A percentile compares a stretch with the other conserved stretches of the same genome.
phyloP scores from a whole-genome alignment of 2,888 invertebrate genomes.

The Selenia dentaria region DNA sequence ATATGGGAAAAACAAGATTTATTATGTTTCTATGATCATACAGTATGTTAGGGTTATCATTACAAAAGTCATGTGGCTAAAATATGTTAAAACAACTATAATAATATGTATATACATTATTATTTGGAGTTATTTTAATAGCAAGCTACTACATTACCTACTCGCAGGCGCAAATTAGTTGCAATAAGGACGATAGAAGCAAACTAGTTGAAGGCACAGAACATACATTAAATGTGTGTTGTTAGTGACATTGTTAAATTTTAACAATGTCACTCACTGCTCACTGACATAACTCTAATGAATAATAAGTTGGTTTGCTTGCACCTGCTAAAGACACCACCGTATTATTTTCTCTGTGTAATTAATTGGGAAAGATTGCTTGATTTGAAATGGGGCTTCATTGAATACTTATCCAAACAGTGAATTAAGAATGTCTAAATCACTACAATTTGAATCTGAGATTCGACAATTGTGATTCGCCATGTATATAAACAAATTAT shows the following conservation, averaged over 20 bases:
- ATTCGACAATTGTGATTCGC: slow-evolving; percentile 39
- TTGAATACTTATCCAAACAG: slow-evolving; percentile 1
- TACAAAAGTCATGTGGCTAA: slow-evolving; percentile 6
- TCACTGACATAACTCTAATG: slow-evolving; percentile 64
- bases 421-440: background rate
- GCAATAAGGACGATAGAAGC: slow-evolving; percentile 60
- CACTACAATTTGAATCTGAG: slow-evolving; percentile 35
- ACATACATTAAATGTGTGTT: no score
- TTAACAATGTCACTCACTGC: slow-evolving; percentile 47
- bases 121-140: slow-evolving; percentile 1
- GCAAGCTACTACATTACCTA: slow-evolving; percentile 43
- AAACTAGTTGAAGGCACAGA: slow-evolving; percentile 73
- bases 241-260: no score
- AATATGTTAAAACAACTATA: slow-evolving; percentile 1
- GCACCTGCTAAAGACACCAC: slow-evolving; percentile 24
- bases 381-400: background rate
- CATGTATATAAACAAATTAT: slow-evolving; percentile 11
- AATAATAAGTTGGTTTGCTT: slow-evolving; percentile 18
- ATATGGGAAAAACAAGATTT: background rate
- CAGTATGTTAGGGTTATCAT: background rate
- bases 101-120: background rate
- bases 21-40: background rate
- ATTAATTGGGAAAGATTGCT: background rate
- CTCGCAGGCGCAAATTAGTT: slow-evolving; percentile 40
- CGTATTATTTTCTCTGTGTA: slow-evolving; percentile 13